Conservation (phyloP, 2,888 invertebrate genomes). For the Drosophila planitibia region DNA sequence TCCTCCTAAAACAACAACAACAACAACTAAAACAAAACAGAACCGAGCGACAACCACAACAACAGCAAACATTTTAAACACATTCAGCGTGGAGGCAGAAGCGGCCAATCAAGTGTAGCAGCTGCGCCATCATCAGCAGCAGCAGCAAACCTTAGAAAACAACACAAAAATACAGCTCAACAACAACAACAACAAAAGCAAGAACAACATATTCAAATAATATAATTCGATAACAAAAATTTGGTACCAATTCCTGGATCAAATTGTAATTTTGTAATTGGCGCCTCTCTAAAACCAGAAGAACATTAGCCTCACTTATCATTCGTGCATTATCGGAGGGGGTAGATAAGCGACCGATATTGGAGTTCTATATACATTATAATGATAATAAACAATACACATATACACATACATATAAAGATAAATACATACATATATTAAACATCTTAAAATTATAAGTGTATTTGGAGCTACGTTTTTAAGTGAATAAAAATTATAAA, state of each 20-base stretch:
- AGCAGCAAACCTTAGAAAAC: constrained; percentile 30
- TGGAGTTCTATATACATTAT: constrained; percentile 74
- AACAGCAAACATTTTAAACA: constrained; percentile 29
- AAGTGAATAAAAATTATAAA: constrained; percentile 79
- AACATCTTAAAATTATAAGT: constrained; percentile 80
- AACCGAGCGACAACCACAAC: constrained; percentile 42
- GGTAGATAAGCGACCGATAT: constrained; percentile 53
- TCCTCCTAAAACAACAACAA: constrained; percentile 56
- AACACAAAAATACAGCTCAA: constrained; percentile 23
- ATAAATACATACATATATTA: constrained; percentile 74
- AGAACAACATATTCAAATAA: neutral
- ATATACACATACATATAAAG: constrained; percentile 68
- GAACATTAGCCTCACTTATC: constrained; percentile 63
- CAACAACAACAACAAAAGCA: constrained; percentile 14
- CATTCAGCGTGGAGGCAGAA: constrained; percentile 47
- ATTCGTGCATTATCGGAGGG: constrained; percentile 62
- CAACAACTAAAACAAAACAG: constrained; percentile 11
- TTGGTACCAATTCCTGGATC: constrained; percentile 29
- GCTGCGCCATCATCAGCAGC: constrained; percentile 22
- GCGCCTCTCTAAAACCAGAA: constrained; percentile 28
- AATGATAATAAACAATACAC: constrained; percentile 69
- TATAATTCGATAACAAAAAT: constrained; percentile 2
- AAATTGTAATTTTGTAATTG: constrained; percentile 48
- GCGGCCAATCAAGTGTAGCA: constrained; percentile 27
- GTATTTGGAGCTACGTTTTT: constrained; percentile 82